Evolutionary conservation across 2,888 invertebrate species (phyloP), one percentile per base, ranked within the genome.

Genomic region (Urechis unicinctus): DNA sequence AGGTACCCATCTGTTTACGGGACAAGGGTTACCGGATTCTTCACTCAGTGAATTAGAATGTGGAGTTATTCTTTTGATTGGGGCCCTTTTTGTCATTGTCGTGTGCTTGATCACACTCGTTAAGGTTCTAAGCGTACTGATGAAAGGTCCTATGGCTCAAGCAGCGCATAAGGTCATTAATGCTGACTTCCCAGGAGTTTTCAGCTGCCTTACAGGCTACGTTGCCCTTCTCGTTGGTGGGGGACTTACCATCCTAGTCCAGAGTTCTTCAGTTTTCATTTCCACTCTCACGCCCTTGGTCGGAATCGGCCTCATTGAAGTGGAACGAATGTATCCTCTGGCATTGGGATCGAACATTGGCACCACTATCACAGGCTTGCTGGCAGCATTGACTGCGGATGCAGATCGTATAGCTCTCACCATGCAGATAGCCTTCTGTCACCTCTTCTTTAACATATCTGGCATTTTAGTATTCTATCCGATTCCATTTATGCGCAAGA

Each of bases 371-470:
- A 73, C 72, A 5, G 68, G 66, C 17, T 63, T 73, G 29, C 51
- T 73, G 50, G 72, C 73, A 0, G 66, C 73, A 1, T 57, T 73
- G 52, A 67, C 73, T 2, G 56, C 61, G 6, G 56, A 59, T n/a
- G 56, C 61, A 1, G 48, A 52, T 3, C 44, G 46, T n/a, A 44
- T 65, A 1, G 42, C 42, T 9, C 31, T 52, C 17, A 59, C 61
- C 1, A 56, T 76, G 22, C 74, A 75, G 60, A 51, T 83, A 52
- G 81, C 83, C 1, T 73, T 83, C 6, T 82, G 82, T 55, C 83
- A 83, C 68, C 72, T 83, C n/a, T 79, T 83, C 61, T 84, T 83
- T 74, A 83, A 83, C 71, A 64, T 83, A 5, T 60, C 74, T 3
- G 78, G 77, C 22, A 81, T 83, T 41, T 31, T 82, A 0, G 61